A percentile compares a stretch with the other conserved stretches of the same genome.
These are phyloP conservation scores for Steatornis caripensis DNA, from an alignment of 2,113 vertebrate species.

Conservation along the genomic window DNA sequence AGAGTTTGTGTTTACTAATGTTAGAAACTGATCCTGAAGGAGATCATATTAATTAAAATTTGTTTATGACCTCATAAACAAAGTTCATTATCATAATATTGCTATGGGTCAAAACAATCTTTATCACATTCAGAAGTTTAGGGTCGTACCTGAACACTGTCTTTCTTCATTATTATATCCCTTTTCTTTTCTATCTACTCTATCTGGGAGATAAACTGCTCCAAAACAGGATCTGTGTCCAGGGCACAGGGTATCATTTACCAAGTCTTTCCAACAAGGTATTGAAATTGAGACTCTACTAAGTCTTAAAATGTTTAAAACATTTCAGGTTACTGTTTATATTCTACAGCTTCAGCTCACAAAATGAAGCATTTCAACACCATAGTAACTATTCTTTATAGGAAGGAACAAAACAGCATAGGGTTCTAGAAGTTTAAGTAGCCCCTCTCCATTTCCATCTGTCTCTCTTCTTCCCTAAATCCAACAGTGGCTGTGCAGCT, in stretches of 20 bases:
- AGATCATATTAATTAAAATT: background rate
- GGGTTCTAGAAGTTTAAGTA: background rate
- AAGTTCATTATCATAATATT: background rate
- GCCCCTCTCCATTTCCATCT: background rate
- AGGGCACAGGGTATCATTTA: background rate
- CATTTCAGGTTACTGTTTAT: background rate
- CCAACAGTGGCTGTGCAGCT: background rate
- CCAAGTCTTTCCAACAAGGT: background rate
- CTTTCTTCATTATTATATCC: background rate
- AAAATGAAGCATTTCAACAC: background rate
- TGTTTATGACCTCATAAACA: background rate
- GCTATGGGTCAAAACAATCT: background rate
- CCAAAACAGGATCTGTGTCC: background rate
- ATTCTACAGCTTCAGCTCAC: background rate
- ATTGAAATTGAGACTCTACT: background rate
- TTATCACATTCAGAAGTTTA: background rate
- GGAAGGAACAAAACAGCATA: background rate
- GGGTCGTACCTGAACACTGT: background rate
- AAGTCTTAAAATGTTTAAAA: background rate
- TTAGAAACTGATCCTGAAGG: background rate
- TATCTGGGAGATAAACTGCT: background rate
- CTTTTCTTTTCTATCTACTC: background rate
- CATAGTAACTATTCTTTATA: background rate
- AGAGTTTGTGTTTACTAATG: background rate
- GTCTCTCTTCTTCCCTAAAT: background rate